Percentiles rank a stretch among this genome's conserved stretches.
Conservation (phyloP, 2,113 vertebrate species). For the Ptychochromis oligacanthus region DNA sequence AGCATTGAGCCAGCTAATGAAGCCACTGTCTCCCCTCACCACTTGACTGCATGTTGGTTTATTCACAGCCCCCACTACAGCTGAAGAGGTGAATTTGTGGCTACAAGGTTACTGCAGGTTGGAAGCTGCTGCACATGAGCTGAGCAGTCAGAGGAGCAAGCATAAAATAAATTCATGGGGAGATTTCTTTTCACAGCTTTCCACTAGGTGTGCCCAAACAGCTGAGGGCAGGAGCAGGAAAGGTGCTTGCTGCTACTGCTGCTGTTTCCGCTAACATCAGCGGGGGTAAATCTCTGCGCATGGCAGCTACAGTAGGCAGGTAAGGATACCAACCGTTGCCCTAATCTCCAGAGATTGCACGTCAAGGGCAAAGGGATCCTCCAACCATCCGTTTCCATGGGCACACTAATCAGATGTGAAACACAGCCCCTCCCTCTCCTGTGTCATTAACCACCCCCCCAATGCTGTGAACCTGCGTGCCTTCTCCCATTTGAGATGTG, state of each 20-base stretch:
- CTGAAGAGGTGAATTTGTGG: conserved; percentile 77
- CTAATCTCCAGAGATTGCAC: conserved; percentile 67
- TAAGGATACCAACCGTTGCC: conserved; percentile 62
- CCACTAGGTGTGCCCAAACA: conserved; percentile 23
- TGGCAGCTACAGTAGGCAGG: conserved; percentile 57
- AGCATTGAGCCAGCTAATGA: conserved; percentile 76
- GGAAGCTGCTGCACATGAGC: conserved; percentile 19
- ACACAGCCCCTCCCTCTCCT: conserved; percentile 59
- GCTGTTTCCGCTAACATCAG: conserved; percentile 50
- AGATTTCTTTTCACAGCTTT: conserved; percentile 59
- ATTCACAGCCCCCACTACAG: conserved; percentile 66
- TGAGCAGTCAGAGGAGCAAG: conserved; percentile 43
- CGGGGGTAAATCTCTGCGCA: conserved; percentile 31
- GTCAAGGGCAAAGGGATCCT: conserved; percentile 75
- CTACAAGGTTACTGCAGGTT: conserved; percentile 76
- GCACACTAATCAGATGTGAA: conserved; percentile 76
- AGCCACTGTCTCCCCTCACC: conserved; percentile 66
- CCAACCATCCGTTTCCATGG: conserved; percentile 76
- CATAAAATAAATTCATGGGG: conserved; percentile 51
- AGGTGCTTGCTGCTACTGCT: conserved; percentile 25
- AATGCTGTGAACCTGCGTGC: conserved; percentile 68
- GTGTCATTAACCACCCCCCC: conserved; percentile 54
- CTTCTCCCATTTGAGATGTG: conserved; percentile 61
- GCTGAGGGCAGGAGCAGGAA: conserved; percentile 33
- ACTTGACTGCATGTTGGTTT: conserved; percentile 73